These are phyloP conservation scores for Cataglyphis hispanica DNA, from an alignment of 1,140 invertebrate species.

Conservation along the genomic window DNA sequence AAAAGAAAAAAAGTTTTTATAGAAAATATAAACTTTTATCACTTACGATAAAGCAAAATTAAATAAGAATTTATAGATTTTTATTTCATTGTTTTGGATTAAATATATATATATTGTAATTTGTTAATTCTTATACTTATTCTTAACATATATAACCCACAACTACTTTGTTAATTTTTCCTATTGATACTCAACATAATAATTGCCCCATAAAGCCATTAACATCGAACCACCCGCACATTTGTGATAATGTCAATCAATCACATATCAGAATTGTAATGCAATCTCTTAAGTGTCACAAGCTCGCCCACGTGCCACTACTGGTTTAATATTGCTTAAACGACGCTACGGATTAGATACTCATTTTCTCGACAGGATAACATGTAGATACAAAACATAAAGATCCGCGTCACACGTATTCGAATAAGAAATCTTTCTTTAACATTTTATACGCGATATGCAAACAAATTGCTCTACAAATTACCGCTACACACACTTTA, in stretches of 20 bases:
- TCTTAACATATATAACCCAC: not conserved
- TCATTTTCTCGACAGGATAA: not conserved
- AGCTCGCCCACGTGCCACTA: constrained; percentile 13
- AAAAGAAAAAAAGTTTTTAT: constrained; percentile 15
- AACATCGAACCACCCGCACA: not conserved
- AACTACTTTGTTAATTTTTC: not conserved
- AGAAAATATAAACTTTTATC: constrained; percentile 3
- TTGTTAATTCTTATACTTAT: too few species aligned
- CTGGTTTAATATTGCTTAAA: constrained; percentile 25
- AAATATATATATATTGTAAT: not conserved
- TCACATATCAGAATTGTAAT: constrained; percentile 21
- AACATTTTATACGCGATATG: constrained; percentile 2
- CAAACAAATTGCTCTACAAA: not conserved
- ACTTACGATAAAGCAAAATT: not conserved
- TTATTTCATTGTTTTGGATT: not conserved
- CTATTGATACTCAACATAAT: not conserved
- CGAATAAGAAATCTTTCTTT: not conserved
- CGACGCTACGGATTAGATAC: not conserved
- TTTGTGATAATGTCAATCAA: constrained; percentile 20
- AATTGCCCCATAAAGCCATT: not conserved
- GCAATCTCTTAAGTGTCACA: constrained; percentile 33
- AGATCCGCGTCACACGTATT: not conserved
- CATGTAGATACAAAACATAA: not conserved
- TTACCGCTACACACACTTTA: not conserved
- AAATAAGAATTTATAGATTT: constrained; percentile 13